Percentiles rank a stretch among this genome's conserved stretches.
Conservation (phyloP, 2,113 vertebrate genomes). For the Oxygymnocypris stewartii region DNA sequence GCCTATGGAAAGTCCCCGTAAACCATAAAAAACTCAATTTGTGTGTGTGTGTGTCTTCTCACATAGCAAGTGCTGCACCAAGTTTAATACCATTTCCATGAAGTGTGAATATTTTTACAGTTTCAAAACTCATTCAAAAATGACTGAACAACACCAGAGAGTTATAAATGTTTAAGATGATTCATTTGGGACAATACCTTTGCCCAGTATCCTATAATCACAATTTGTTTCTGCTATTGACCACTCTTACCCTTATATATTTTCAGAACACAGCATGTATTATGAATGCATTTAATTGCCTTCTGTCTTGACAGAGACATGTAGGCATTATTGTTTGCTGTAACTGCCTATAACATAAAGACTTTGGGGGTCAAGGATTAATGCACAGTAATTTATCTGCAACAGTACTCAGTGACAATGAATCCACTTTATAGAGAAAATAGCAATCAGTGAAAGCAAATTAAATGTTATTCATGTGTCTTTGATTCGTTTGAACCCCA, state of each 20-base stretch:
- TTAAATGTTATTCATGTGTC: slow-evolving; percentile 64
- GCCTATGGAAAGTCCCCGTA: too few relatives aligned
- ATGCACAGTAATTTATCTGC: slow-evolving; percentile 39
- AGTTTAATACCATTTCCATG: too few relatives aligned
- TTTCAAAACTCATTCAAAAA: too few relatives aligned
- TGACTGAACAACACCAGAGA: too few relatives aligned
- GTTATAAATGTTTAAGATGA: background rate
- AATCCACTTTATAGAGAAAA: slow-evolving; percentile 11
- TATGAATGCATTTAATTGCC: slow-evolving; percentile 53
- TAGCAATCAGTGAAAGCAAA: slow-evolving; percentile 54
- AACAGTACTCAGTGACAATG: slow-evolving; percentile 34
- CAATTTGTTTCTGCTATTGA: background rate
- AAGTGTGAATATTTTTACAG: too few relatives aligned
- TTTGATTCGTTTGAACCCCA: slow-evolving; percentile 63
- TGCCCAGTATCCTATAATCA: background rate
- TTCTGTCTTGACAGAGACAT: background rate
- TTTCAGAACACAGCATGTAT: slow-evolving; percentile 7
- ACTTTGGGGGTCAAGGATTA: background rate
- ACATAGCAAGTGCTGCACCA: too few relatives aligned
- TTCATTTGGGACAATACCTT: background rate
- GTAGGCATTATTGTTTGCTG: background rate
- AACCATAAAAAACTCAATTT: too few relatives aligned
- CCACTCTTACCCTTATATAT: background rate
- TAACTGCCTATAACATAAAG: background rate
- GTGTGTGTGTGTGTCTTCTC: too few relatives aligned